These are phyloP conservation scores for Heliconius charithonia DNA, from an alignment of 2,888 invertebrate genomes.

Conservation along the genomic window DNA sequence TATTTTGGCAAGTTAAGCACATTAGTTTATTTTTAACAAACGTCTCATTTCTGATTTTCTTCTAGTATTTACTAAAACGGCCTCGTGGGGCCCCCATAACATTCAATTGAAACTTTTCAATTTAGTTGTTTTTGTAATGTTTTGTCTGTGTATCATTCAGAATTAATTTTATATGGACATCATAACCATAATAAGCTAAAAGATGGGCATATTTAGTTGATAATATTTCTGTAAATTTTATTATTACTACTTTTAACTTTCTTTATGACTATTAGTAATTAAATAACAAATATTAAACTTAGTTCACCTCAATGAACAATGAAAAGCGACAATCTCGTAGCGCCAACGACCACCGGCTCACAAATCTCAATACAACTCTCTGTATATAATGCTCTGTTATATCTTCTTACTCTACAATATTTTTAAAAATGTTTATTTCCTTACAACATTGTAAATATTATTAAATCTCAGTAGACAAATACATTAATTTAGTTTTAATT, in stretches of 20 bases:
- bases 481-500: background rate
- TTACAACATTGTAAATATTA: background rate
- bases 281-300: conserved; percentile 1
- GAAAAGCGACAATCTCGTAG: conserved; percentile 26
- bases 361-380: background rate
- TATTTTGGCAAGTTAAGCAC: no score
- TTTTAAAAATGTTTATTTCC: background rate
- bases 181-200: background rate
- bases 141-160: no score
- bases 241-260: background rate
- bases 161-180: no score
- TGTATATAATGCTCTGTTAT: conserved; percentile 6
- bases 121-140: no score
- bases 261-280: no score
- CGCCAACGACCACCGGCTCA: conserved; percentile 20
- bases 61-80: no score
- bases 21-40: no score
- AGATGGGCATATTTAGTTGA: background rate
- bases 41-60: no score
- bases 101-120: no score
- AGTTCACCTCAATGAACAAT: conserved; percentile 3
- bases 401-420: background rate
- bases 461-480: background rate
- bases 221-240: background rate
- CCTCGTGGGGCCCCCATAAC: no score